A percentile compares a stretch with the other conserved stretches of the same genome.
phyloP scores from a whole-genome alignment of 2,888 invertebrate species.

The Drosophila heteroneura region DNA sequence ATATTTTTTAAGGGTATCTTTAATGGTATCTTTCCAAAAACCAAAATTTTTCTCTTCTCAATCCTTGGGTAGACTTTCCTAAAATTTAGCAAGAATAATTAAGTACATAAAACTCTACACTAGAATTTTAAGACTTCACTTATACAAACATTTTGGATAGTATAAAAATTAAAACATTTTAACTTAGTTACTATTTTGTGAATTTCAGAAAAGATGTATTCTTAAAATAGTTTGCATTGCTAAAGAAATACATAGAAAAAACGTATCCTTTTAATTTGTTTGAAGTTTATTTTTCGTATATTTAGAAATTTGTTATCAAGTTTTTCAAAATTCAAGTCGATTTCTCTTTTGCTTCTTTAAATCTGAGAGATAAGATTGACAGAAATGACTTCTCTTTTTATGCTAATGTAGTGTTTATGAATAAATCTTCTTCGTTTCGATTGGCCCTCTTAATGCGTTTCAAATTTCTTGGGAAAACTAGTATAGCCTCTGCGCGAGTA shows the following conservation, averaged over 20 bases:
- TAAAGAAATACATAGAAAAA: not conserved
- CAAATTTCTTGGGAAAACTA: not conserved
- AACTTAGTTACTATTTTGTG: not conserved
- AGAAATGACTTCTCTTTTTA: not conserved
- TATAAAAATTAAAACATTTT: not conserved
- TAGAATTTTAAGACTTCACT: not conserved
- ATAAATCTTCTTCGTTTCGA: too few relatives aligned
- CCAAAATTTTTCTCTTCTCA: not conserved
- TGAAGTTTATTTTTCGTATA: not conserved
- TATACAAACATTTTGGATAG: not conserved
- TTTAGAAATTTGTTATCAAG: not conserved
- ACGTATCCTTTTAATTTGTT: not conserved
- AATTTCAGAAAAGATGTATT: not conserved
- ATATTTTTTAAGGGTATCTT: not conserved
- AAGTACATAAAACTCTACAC: not conserved
- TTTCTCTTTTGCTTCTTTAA: not conserved
- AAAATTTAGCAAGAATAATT: not conserved
- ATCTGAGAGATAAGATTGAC: not conserved
- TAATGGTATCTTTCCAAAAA: not conserved
- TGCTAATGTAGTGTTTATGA: not conserved
- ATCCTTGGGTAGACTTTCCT: not conserved
- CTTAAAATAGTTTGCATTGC: fast-evolving
- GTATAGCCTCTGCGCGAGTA: not conserved
- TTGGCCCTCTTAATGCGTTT: not conserved
- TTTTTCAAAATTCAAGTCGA: fast-evolving